These are phyloP conservation scores for Rhyzopertha dominica DNA, from an alignment of 1,140 invertebrate genomes.

Conservation along the genomic window DNA sequence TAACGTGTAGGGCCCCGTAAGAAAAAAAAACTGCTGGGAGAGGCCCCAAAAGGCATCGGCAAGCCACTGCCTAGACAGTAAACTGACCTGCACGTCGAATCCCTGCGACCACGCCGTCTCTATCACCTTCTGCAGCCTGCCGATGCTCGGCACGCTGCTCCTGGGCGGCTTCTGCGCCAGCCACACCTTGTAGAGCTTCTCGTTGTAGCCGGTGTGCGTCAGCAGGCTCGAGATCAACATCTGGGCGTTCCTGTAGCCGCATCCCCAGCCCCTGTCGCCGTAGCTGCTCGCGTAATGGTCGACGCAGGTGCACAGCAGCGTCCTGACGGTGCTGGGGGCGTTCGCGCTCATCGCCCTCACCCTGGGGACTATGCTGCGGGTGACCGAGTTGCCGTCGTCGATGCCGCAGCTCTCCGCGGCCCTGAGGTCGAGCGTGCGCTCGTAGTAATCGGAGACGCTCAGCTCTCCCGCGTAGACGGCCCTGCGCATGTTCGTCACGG, in stretches of 20 bases:
- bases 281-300: constrained; percentile 84
- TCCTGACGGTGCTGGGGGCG: constrained; percentile 61
- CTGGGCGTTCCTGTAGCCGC: constrained; percentile 86
- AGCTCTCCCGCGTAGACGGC: constrained; percentile 82
- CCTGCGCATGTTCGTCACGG: constrained; percentile 73
- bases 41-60: too few relatives aligned
- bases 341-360: constrained; percentile 65
- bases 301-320: constrained; percentile 69
- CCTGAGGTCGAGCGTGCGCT: constrained; percentile 68
- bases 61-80: too few relatives aligned
- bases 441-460: constrained; percentile 79
- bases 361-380: constrained; percentile 55
- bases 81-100: constrained; percentile 66
- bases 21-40: too few relatives aligned
- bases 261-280: constrained; percentile 86
- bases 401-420: constrained; percentile 71
- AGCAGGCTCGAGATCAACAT: constrained; percentile 82
- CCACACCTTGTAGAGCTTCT: constrained; percentile 56
- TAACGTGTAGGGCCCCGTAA: too few relatives aligned
- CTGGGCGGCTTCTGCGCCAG: constrained; percentile 51
- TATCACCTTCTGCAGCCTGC: constrained; percentile 74
- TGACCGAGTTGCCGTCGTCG: constrained; percentile 77
- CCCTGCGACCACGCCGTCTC: constrained; percentile 84
- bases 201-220: constrained; percentile 67
- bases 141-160: constrained; percentile 76